Evolutionary conservation across 2,888 invertebrate species (phyloP), one percentile per base, ranked within the genome.

Genomic region (Portevinia maculata): DNA sequence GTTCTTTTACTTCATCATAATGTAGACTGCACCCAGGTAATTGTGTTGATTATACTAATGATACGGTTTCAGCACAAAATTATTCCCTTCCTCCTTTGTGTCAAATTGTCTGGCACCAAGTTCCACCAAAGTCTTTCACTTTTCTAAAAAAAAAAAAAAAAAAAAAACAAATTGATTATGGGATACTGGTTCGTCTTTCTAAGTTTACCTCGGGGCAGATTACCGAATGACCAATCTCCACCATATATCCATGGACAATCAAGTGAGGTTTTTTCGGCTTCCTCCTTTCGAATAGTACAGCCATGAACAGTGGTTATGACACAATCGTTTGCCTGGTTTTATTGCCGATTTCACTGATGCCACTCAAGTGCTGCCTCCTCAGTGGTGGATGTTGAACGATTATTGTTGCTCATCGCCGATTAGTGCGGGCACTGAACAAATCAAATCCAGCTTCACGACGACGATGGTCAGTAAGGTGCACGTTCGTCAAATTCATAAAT

Each of bases 61-160:
- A 70, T 76, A 81, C 34, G 79, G 79, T 79, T 69, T 67, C 44
- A 19, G 15, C 9, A 39, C 28, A 52, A 50, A 39, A 44, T 4
- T 19, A 59, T 53, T 70, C 70, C 76, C 81, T 76, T 76, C 76
- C 76, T 76, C 46, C 76, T 60, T 73, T 53, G 53, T 79, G 69
- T 64, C 59, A 59, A 81, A 64, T 70, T 75, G 44, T 50, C 37
- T 55, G 50, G 19, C 48, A 52, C 30, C 62, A 28, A 62, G 75
- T 57, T 9, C 44, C 74, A 79, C 55, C 60, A 52, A 64, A 81
- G 76, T 81, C 81, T 81, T 81, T 81, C 81, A 76, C 81, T 81
- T 81, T 81, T 70, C 24, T 30, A 34, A 13, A 41, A n/a, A n/a
- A n/a, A n/a, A n/a, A n/a, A n/a, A n/a, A n/a, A 67, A 2, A 24